phyloP scores from a whole-genome alignment of 2,797 vertebrate species.

The Dermochelys coriacea region DNA sequence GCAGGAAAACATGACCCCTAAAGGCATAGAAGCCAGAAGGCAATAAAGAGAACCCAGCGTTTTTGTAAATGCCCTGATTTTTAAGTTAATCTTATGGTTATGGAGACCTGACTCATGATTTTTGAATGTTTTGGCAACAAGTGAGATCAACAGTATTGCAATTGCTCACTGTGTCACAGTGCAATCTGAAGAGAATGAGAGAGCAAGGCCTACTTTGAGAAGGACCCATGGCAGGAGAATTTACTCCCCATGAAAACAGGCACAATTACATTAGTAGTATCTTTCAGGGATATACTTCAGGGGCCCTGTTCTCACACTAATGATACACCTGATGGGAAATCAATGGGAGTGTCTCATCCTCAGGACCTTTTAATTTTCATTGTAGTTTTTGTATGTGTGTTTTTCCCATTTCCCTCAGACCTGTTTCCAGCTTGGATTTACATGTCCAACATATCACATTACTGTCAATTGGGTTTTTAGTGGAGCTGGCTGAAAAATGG shows the following conservation, averaged over 20 bases:
- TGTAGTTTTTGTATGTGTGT: background rate
- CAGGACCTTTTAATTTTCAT: background rate
- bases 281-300: background rate
- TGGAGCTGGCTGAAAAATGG: background rate
- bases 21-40: background rate
- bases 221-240: background rate
- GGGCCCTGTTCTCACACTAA: background rate
- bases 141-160: background rate
- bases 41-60: background rate
- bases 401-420: background rate
- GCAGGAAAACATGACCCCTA: background rate
- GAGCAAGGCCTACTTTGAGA: background rate
- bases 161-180: background rate
- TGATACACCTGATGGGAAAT: background rate
- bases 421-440: background rate
- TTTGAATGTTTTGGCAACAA: background rate
- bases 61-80: background rate
- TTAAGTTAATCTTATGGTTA: background rate
- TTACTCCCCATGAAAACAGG: background rate
- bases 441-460: background rate
- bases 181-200: background rate
- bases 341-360: background rate
- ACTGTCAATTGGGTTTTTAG: background rate
- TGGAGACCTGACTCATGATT: background rate
- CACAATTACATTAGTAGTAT: background rate